Evolutionary conservation across 2,113 vertebrate genomes (phyloP).

Genomic region (Rostratula benghalensis): DNA sequence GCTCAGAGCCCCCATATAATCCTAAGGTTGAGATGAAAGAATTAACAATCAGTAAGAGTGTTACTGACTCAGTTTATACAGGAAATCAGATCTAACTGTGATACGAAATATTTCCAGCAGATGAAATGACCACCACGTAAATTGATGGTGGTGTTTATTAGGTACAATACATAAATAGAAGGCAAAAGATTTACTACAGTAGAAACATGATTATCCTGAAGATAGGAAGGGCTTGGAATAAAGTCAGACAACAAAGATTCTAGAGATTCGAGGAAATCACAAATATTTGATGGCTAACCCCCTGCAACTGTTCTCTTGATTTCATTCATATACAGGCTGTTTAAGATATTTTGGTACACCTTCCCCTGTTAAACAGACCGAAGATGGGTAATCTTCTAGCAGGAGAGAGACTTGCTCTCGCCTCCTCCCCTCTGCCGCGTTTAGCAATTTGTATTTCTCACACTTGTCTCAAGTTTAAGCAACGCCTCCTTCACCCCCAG

Average conservation of each 20-base stretch:
- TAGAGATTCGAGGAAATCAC: background rate
- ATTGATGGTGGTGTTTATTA: background rate
- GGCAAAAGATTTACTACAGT: background rate
- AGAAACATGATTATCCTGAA: background rate
- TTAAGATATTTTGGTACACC: background rate
- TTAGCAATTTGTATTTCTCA: background rate
- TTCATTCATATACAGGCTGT: background rate
- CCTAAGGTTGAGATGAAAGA: slow-evolving; percentile 17
- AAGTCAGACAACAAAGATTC: background rate
- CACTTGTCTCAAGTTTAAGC: background rate
- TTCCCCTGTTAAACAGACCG: background rate
- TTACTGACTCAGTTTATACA: background rate
- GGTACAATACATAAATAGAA: background rate
- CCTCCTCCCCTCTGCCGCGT: background rate
- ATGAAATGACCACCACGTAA: slow-evolving; percentile 36
- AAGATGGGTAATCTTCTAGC: background rate
- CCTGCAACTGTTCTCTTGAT: background rate
- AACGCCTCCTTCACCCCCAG: background rate
- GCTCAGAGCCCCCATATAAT: background rate
- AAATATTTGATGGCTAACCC: background rate
- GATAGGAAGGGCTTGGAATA: background rate
- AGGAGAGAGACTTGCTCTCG: background rate
- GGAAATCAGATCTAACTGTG: background rate
- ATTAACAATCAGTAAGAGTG: background rate
- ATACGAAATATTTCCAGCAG: background rate